A percentile compares a stretch with the other conserved stretches of the same genome.
These are phyloP conservation scores for Hydropsyche betteni DNA, from an alignment of 2,888 invertebrate species.

Conservation along the genomic window DNA sequence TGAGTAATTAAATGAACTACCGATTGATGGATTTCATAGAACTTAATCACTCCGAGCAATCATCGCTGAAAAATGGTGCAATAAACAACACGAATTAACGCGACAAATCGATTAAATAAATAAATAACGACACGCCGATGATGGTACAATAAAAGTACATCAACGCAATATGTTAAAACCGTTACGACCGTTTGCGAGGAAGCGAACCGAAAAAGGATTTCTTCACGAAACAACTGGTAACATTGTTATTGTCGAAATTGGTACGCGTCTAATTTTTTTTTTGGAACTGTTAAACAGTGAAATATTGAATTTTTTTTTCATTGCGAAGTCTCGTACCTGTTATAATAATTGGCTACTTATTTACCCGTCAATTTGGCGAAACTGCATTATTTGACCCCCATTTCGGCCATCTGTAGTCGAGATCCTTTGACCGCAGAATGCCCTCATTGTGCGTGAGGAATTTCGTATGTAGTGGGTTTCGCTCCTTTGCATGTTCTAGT, in stretches of 20 bases:
- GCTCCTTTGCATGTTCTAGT: no score
- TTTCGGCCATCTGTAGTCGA: background rate
- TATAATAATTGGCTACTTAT: conserved; percentile 9
- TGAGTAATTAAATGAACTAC: no score
- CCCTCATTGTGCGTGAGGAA: background rate
- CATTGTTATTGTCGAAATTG: background rate
- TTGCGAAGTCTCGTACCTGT: no score
- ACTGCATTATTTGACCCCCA: conserved; percentile 13
- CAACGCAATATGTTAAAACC: conserved; percentile 46
- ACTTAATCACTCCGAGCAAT: no score
- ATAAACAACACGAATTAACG: background rate
- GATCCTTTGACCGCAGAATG: background rate
- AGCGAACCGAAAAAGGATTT: conserved; percentile 44
- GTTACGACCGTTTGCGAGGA: conserved; percentile 41
- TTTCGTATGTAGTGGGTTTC: background rate
- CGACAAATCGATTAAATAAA: conserved; percentile 19
- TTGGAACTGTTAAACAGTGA: no score
- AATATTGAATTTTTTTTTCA: no score
- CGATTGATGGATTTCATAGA: no score
- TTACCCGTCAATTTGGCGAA: conserved; percentile 3
- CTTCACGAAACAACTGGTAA: conserved; percentile 20
- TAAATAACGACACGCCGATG: conserved; percentile 8
- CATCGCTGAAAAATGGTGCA: no score
- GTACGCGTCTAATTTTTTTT: no score
- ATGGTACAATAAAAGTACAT: conserved; percentile 24